Base-by-base conservation (phyloP, 2,888 invertebrate genomes). In the Frankliniella intonsa region DNA sequence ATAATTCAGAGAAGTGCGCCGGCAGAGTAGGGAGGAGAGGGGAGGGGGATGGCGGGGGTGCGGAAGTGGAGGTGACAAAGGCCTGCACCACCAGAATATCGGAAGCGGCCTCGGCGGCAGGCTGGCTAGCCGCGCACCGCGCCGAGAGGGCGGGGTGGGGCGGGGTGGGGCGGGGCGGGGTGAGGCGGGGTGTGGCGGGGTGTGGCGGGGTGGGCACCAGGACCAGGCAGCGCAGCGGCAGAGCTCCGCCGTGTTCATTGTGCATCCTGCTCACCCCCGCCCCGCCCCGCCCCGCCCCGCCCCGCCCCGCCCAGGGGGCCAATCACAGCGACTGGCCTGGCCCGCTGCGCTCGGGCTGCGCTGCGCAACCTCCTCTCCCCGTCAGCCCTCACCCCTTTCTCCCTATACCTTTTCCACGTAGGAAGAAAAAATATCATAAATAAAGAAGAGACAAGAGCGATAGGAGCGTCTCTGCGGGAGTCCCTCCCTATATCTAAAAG, bases 1-100 rank as follows among this genome's bases (percentile, higher is more conserved):
- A 76, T 76, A 76, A 76, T 76, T 76, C 69, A 76, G 38, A 38
- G 22, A 25, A 76, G 69, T 76, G 62, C 17, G 62, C 38, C 38
- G 38, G 38, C 38, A 38, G 38, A 38, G 38, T 38, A 38, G 38
- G 5, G 62, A 3, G 17, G 62, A 62, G 62, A 14, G 17, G 11
- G n/a, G 3, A 14, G 17, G 62, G 62, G 10, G 55, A 55, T 12
- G 19, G 55, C 14, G 55, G 2, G 62, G n/a, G 62, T 0, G 62
- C 5, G 62, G 62, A n/a, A 62, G 62, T 14, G 62, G 0, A n/a
- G n/a, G 62, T 62, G 62, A 62, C 62, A 17, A 17, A 62, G n/a
- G n/a, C 17, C 62, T 62, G 62, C 62, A 62, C 38, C 12, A 17
- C 62, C 14, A 14, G 55, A 17, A 12, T 17, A 17, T n/a, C 14